Base-by-base conservation (phyloP, 2,888 invertebrate genomes). In the Leucozona laternaria region DNA sequence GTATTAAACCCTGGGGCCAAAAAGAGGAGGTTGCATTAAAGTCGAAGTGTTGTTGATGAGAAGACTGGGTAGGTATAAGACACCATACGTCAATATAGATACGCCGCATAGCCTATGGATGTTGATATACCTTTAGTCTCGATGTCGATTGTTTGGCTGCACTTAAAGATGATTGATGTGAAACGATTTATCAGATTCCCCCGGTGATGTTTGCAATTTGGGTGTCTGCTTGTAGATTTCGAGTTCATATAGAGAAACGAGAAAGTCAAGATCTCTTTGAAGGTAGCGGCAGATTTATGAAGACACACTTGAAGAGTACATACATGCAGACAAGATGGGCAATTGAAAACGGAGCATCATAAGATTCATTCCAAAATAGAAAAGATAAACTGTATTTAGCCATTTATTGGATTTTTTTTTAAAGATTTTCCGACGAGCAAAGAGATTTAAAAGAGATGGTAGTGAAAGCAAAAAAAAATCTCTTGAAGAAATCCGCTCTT, bases 141-240 rank as follows among this genome's bases (percentile, higher is more conserved):
- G 50, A 64, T 68, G 68, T 76, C 68, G 70, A 76, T 85, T 80
- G 81, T 76, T 80, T 79, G 78, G 62, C 62, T 83, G 83, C 83
- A 83, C 79, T 76, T 77, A 81, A 70, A 78, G 68, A 85, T 85
- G 85, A 85, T 85, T 85, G 85, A 85, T 85, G 85, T 70, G 77
- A 81, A 81, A 81, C 80, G 77, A 80, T 80, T 80, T 85, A 73
- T 73, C 85, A 58, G 73, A 81, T 78, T 80, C 77, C 62, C 62
- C 73, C 43, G 62, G 77, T 70, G 72, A 70, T 81, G 68, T 80
- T 80, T 85, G 76, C 79, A 79, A 75, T 83, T 79, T 75, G 22
- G 73, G 40, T 79, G 73, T 83, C 79, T 77, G 37, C 48, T 50
- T 62, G 0, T 10, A 2, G 10, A 11, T 11, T 0, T 50, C 0